phyloP scores from a whole-genome alignment of 2,888 invertebrate genomes.

The Spilosoma lubricipeda region DNA sequence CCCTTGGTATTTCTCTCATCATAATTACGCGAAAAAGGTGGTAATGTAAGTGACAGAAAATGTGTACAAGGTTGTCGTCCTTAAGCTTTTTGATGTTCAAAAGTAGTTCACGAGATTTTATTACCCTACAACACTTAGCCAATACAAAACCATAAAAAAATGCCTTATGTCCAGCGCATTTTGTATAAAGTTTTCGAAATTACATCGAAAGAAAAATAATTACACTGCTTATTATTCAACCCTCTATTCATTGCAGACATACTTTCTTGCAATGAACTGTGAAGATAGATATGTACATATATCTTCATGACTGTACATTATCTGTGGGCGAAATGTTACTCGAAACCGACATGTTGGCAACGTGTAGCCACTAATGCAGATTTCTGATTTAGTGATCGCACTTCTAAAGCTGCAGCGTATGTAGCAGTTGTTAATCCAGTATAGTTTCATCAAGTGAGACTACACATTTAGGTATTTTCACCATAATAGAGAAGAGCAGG shows the following conservation, averaged over 20 bases:
- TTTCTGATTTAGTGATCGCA: conserved; percentile 10
- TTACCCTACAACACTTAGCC: too few species aligned
- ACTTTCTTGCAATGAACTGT: background rate
- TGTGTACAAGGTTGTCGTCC: too few species aligned
- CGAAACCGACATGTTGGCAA: conserved; percentile 6
- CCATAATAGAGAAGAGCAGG: too few species aligned
- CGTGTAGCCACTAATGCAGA: conserved; percentile 12
- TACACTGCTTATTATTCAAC: background rate
- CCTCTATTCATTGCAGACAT: background rate
- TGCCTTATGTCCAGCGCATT: background rate
- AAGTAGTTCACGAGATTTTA: too few species aligned
- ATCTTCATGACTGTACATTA: conserved; percentile 6
- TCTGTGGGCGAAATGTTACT: conserved; percentile 1
- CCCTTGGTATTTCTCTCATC: too few species aligned
- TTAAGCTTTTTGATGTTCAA: too few species aligned
- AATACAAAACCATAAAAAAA: background rate
- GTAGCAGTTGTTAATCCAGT: background rate
- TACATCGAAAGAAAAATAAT: background rate
- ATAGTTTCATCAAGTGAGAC: background rate
- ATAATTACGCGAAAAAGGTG: too few species aligned
- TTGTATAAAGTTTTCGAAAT: background rate
- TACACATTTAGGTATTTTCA: background rate
- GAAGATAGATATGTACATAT: background rate
- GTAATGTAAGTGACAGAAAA: too few species aligned
- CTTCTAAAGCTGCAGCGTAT: background rate